These are phyloP conservation scores for Coccyzus lansbergi DNA, from an alignment of 2,797 vertebrate genomes.

Conservation along the genomic window DNA sequence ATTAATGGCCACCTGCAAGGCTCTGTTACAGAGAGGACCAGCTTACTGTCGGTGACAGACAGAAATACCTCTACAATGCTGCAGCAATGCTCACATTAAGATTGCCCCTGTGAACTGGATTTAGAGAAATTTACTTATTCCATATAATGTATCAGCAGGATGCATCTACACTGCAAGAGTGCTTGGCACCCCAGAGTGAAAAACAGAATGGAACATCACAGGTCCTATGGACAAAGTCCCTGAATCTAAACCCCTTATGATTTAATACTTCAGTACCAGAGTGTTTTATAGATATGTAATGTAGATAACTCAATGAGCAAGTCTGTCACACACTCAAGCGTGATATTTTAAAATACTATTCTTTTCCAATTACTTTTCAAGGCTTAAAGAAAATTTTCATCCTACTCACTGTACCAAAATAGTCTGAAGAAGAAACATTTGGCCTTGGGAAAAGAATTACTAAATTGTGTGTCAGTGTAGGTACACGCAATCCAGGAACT, in stretches of 20 bases:
- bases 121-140: neutral
- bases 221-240: neutral
- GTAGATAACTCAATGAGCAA: conserved; percentile 7
- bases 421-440: conserved; percentile 35
- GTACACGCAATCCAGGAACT: neutral
- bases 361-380: neutral
- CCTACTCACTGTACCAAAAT: conserved; percentile 16
- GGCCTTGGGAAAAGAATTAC: neutral
- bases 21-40: neutral
- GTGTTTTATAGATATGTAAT: neutral
- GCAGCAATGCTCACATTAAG: neutral
- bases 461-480: neutral
- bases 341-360: conserved; percentile 1
- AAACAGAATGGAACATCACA: neutral
- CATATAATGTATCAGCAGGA: neutral
- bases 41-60: neutral
- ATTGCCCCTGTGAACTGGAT: neutral
- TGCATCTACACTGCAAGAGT: neutral
- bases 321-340: neutral
- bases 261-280: neutral
- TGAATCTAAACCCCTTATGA: neutral
- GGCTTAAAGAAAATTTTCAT: conserved; percentile 5
- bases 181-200: neutral
- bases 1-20: neutral
- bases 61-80: neutral